Evolutionary conservation across 1,140 invertebrate genomes (phyloP).

Genomic region (Ips typographus): DNA sequence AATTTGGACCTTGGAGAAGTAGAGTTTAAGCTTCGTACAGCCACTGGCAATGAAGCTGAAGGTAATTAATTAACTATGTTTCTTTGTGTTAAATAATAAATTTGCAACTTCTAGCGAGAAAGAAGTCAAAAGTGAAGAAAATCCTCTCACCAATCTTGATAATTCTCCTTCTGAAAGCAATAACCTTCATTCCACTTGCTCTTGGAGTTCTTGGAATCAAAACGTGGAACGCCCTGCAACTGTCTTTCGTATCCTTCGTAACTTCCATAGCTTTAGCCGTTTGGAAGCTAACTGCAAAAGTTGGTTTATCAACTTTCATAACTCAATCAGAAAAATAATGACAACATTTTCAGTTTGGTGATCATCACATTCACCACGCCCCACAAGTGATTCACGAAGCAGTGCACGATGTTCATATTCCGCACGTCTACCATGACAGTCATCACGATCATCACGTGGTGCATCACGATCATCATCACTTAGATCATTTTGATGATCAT

Average conservation of each 20-base stretch:
- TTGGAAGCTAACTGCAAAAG: conserved; percentile 83
- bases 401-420: conserved; percentile 31
- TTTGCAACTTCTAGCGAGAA: conserved; percentile 30
- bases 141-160: conserved; percentile 79
- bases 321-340: too few relatives aligned
- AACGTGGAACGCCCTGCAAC: conserved; percentile 80
- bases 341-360: conserved; percentile 14
- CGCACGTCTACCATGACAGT: conserved; percentile 28
- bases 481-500: conserved; percentile 54
- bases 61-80: conserved; percentile 29
- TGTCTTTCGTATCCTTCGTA: conserved; percentile 84
- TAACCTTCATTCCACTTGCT: conserved; percentile 78
- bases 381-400: conserved; percentile 31
- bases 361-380: conserved; percentile 13
- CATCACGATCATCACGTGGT: conserved; percentile 21
- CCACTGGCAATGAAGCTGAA: conserved; percentile 58
- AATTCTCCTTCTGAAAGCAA: conserved; percentile 78
- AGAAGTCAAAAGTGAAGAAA: conserved; percentile 74
- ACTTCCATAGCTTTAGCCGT: conserved; percentile 78
- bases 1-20: conserved; percentile 73
- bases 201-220: conserved; percentile 79
- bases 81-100: conserved; percentile 42
- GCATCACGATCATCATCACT: conserved; percentile 13
- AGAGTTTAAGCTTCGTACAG: conserved; percentile 70
- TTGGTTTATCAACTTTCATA: conserved; percentile 52